Evolutionary conservation across 2,797 vertebrate genomes (phyloP), one percentile per base, ranked within the genome.

Genomic region (Sphenodon punctatus): DNA sequence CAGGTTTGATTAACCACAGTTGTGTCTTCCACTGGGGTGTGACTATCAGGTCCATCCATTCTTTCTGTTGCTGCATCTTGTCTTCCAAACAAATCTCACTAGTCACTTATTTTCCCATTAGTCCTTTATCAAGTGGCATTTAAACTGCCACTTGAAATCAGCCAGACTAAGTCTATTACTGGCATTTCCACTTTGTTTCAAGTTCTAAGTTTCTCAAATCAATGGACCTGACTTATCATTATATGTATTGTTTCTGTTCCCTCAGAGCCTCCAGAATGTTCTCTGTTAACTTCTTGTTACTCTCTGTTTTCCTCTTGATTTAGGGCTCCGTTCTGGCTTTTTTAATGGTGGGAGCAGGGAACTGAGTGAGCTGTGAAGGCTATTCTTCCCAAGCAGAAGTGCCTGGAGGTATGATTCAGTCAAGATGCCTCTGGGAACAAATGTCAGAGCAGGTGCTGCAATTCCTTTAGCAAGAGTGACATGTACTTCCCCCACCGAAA

Each of bases 391-490:
- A 8, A 27, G 51, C 7, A 65, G 51, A 66, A 41, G 58, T n/a
- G 4, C n/a, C 67, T 53, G 41, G 61, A 53, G 49, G 16, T 30
- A 60, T 1, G 1, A 16, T 25, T 78, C 25, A 2, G 0, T 11
- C 49, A 39, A 34, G 42, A 49, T 68, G 38, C 30, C 43, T 46
- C 48, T 14, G 25, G 0, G 0, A 30, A 32, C 36, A 6, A n/a
- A 65, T 1, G 3, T 45, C 51, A n/a, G n/a, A 0, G 0, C 36
- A 34, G 49, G 2, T 1, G 1, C 14, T 1, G 1, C 2, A 1
- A 45, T 11, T 45, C 34, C 19, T 0, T 4, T 58, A 5, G 58
- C 23, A 22, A 58, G 30, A 12, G 32, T 34, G 20, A 34, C 34
- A 30, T 22, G 27, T 10, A 51, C 9, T 5, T 27, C 53, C 27